Conservation (phyloP, 2,888 invertebrate genomes). For the Cybosia mesomella region DNA sequence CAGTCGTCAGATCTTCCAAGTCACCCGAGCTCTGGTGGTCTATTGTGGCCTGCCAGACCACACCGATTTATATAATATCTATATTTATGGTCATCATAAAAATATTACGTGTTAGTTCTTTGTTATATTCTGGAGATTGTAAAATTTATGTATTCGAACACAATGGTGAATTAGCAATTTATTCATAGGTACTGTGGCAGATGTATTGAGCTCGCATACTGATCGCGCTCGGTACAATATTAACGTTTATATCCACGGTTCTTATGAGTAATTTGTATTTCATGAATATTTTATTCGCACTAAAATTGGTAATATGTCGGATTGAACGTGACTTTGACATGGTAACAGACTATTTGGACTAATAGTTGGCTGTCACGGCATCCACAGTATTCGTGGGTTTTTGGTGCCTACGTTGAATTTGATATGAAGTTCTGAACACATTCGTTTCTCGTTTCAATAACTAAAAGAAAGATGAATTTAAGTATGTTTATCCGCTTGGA, state of each 20-base stretch:
- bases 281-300: slow-evolving; percentile 22
- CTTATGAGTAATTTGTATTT: slow-evolving; percentile 20
- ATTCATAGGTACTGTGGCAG: slow-evolving; percentile 17
- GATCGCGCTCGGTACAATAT: slow-evolving; percentile 16
- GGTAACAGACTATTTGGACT: neutral
- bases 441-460: neutral
- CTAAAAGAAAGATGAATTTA: neutral
- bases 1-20: neutral
- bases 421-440: neutral
- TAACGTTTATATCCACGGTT: slow-evolving; percentile 16
- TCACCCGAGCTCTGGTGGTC: neutral
- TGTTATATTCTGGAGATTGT: slow-evolving; percentile 19
- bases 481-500: too few relatives aligned
- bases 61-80: slow-evolving; percentile 11
- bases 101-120: slow-evolving; percentile 17
- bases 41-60: slow-evolving; percentile 17
- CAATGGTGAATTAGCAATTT: slow-evolving; percentile 25
- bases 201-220: slow-evolving; percentile 22
- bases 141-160: slow-evolving; percentile 21
- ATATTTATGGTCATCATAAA: slow-evolving; percentile 22
- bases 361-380: neutral
- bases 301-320: slow-evolving; percentile 9
- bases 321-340: slow-evolving; percentile 18
- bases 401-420: neutral
- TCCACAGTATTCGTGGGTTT: neutral